Evolutionary conservation across 1,140 invertebrate genomes (phyloP).

Genomic region (Brachionus koreanus): DNA sequence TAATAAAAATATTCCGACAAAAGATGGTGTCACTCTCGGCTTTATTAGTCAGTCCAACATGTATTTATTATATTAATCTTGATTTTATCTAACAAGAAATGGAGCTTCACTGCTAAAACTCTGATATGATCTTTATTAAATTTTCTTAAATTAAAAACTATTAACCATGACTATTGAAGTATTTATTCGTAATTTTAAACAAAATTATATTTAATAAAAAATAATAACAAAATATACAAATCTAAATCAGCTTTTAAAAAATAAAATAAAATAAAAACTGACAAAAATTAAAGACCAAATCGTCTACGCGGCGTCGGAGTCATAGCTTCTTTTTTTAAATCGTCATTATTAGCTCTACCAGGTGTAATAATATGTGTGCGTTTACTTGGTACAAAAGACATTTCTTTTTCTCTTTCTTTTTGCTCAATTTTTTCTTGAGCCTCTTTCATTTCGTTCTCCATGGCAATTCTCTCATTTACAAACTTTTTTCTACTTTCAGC

Average conservation of each 20-base stretch:
- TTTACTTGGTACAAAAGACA: background rate
- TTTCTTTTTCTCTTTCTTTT: slow-evolving; percentile 37
- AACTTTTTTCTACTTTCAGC: slow-evolving; percentile 39
- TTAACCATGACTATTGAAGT: background rate
- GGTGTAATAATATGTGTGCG: slow-evolving; percentile 26
- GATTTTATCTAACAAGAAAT: too few relatives aligned
- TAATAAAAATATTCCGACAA: too few relatives aligned
- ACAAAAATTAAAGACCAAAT: slow-evolving; percentile 32
- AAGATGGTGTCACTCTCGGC: too few relatives aligned
- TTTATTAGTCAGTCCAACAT: too few relatives aligned
- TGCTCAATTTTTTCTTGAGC: slow-evolving; percentile 42
- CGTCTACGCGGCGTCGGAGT: slow-evolving; percentile 1
- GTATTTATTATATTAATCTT: too few relatives aligned
- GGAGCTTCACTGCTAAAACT: too few relatives aligned
- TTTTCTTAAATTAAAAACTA: too few relatives aligned
- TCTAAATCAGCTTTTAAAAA: background rate
- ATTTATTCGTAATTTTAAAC: background rate
- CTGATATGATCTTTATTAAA: too few relatives aligned
- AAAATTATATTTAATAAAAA: slow-evolving; percentile 13
- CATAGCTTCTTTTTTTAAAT: slow-evolving; percentile 10
- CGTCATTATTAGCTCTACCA: background rate
- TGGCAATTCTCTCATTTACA: slow-evolving; percentile 23
- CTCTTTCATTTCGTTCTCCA: slow-evolving; percentile 44
- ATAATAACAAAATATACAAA: slow-evolving; percentile 29
- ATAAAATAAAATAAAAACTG: too few relatives aligned